phyloP scores from a whole-genome alignment of 2,113 vertebrate genomes.

The Hiodon tergisus region DNA sequence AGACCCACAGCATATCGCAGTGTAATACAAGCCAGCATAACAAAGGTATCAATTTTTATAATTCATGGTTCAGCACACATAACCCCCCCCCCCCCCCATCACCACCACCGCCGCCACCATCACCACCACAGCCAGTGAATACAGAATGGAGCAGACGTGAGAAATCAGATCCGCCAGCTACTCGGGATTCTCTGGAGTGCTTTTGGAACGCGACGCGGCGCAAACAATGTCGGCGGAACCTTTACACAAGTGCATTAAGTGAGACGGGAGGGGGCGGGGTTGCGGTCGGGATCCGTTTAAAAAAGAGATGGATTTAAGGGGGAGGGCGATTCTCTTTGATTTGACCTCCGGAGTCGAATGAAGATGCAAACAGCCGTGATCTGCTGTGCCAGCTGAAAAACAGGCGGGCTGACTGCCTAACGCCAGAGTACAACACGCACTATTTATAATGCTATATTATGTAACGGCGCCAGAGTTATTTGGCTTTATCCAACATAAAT shows the following conservation, averaged over 20 bases:
- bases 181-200: conserved; percentile 65
- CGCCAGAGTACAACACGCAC: conserved; percentile 25
- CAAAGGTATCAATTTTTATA: conserved; percentile 74
- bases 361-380: conserved; percentile 41
- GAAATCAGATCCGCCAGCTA: conserved; percentile 76
- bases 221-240: conserved; percentile 69
- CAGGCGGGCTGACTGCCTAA: conserved; percentile 8
- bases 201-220: conserved; percentile 73
- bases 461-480: conserved; percentile 39
- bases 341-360: conserved; percentile 62
- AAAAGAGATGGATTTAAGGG: conserved; percentile 61
- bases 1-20: conserved; percentile 64
- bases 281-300: conserved; percentile 60
- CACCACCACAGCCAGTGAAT: conserved; percentile 54
- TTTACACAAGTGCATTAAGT: conserved; percentile 71
- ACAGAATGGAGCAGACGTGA: conserved; percentile 75
- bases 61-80: conserved; percentile 74
- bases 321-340: conserved; percentile 68
- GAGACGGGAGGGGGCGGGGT: conserved; percentile 45
- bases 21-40: conserved; percentile 76
- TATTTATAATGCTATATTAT: conserved; percentile 42
- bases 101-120: too few relatives aligned
- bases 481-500: conserved; percentile 46
- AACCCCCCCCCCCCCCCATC: conserved; percentile 29
- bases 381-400: background rate